A percentile compares a stretch with the other conserved stretches of the same genome.
Evolutionary conservation across 1,140 invertebrate genomes (phyloP).

Genomic region (Caenorhabditis tropicalis): DNA sequence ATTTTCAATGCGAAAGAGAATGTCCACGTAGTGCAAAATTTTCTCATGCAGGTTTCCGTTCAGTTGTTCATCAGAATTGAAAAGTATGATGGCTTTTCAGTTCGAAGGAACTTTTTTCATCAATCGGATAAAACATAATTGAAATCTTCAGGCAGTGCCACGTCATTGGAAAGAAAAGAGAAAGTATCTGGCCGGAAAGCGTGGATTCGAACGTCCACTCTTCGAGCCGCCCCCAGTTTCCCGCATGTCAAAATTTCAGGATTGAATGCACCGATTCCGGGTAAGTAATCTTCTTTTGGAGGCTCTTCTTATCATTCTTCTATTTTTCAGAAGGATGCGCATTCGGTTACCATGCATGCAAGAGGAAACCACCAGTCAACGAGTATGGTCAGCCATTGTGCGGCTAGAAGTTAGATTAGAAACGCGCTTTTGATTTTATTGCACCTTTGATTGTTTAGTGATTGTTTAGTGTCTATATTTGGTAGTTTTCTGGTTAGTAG

Average conservation of each 20-base stretch:
- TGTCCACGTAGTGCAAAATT: too few relatives aligned
- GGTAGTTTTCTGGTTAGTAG: too few relatives aligned
- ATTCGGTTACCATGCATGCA: slow-evolving; percentile 98
- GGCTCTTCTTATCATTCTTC: background rate
- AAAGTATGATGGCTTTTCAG: too few relatives aligned
- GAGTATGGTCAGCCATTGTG: slow-evolving; percentile 95
- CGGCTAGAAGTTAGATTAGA: too few relatives aligned
- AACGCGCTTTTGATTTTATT: too few relatives aligned
- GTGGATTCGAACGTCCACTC: slow-evolving; percentile 97
- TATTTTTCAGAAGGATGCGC: slow-evolving; percentile 93
- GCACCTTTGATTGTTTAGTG: too few relatives aligned
- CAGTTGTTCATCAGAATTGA: too few relatives aligned
- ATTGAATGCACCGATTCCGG: slow-evolving; percentile 73
- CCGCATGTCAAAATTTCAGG: slow-evolving; percentile 96
- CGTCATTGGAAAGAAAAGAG: slow-evolving; percentile 99
- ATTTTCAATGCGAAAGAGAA: too few relatives aligned
- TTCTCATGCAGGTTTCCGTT: too few relatives aligned
- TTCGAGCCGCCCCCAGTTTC: slow-evolving; percentile 98
- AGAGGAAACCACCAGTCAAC: slow-evolving; percentile 99
- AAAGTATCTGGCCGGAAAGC: slow-evolving; percentile 93
- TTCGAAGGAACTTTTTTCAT: too few relatives aligned
- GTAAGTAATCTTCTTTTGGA: slow-evolving; percentile 77
- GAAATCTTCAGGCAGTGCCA: slow-evolving; percentile 94
- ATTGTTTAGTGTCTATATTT: too few relatives aligned
- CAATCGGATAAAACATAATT: too few relatives aligned